Base-by-base conservation (phyloP, 2,888 invertebrate species). In the Megalurothrips usitatus region DNA sequence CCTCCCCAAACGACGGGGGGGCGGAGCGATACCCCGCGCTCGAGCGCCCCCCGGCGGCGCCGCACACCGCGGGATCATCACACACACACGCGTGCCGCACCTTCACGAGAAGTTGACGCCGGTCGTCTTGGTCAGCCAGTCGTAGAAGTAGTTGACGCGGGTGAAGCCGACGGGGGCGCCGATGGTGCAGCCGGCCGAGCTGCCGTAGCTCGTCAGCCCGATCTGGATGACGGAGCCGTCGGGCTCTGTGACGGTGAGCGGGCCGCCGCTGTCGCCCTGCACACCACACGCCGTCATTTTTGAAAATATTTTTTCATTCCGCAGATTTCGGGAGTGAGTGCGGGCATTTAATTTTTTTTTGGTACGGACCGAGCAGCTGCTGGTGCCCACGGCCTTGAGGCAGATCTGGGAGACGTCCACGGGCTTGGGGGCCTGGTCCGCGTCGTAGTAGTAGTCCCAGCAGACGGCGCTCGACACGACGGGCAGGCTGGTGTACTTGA, bases 231-330 rank as follows among this genome's bases (percentile, higher is more conserved):
- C 78, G 14, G 79, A 81, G n/a, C 80, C 82, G 75, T 80, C 81
- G 48, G n/a, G 78, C 34, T 79, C 80, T 9, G 19, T n/a, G 9
- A 79, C 52, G 48, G 81, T 82, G 78, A 84, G 82, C 19, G 85
- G 84, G 26, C 85, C 84, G 80, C 85, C 85, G 78, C 84, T 84
- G 82, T 85, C 85, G 79, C 85, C 84, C 85, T 85, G 82, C 4
- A 79, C n/a, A n/a, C n/a, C n/a, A n/a, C n/a, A n/a, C n/a, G n/a
- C n/a, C n/a, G n/a, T n/a, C n/a, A 43, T 43, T 43, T 43, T 43
- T 43, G 34, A 43, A 43, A 43, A n/a, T n/a, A n/a, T n/a, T n/a
- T n/a, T n/a, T n/a, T n/a, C n/a, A n/a, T n/a, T n/a, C n/a, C n/a
- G n/a, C n/a, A n/a, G n/a, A n/a, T n/a, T n/a, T n/a, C n/a, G n/a